Conservation (phyloP, 2,797 vertebrate genomes). For the Chromis chromis region DNA sequence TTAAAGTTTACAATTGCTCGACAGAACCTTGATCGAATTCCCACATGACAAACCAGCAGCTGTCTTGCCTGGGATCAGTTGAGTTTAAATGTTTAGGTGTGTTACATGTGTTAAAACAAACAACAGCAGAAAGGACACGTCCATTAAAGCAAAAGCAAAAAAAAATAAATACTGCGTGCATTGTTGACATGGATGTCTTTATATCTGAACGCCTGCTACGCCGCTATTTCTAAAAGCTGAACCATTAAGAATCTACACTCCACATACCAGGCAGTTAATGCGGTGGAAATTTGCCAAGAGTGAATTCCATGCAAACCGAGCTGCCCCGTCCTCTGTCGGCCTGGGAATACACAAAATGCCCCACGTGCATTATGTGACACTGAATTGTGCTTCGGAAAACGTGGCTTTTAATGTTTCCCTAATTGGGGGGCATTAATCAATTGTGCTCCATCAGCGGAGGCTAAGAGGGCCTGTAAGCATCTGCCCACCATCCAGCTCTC, state of each 20-base stretch:
- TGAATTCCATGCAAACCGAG: constrained; percentile 71
- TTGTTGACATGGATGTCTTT: constrained; percentile 43
- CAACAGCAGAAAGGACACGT: not conserved
- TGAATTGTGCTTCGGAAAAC: constrained; percentile 78
- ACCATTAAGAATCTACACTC: constrained; percentile 66
- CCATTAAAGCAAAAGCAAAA: constrained; percentile 19
- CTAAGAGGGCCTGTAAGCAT: constrained; percentile 77
- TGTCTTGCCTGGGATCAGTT: constrained; percentile 12
- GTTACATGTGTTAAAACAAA: constrained; percentile 32
- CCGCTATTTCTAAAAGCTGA: constrained; percentile 51
- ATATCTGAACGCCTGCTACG: constrained; percentile 39
- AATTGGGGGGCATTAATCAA: constrained; percentile 87
- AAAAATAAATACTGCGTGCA: constrained; percentile 34
- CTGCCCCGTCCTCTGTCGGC: constrained; percentile 46
- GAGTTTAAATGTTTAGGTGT: constrained; percentile 11
- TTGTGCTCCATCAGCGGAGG: constrained; percentile 81
- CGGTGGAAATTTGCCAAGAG: constrained; percentile 74
- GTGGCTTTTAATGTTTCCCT: constrained; percentile 83
- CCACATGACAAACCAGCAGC: constrained; percentile 16
- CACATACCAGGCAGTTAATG: constrained; percentile 68
- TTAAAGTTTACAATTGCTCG: not conserved
- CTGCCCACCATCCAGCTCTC: constrained; percentile 74
- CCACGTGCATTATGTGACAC: constrained; percentile 70
- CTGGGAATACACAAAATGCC: constrained; percentile 76
- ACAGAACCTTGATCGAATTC: constrained; percentile 12